Conservation (phyloP, 1,140 invertebrate species). For the Calephelis nemesis region DNA sequence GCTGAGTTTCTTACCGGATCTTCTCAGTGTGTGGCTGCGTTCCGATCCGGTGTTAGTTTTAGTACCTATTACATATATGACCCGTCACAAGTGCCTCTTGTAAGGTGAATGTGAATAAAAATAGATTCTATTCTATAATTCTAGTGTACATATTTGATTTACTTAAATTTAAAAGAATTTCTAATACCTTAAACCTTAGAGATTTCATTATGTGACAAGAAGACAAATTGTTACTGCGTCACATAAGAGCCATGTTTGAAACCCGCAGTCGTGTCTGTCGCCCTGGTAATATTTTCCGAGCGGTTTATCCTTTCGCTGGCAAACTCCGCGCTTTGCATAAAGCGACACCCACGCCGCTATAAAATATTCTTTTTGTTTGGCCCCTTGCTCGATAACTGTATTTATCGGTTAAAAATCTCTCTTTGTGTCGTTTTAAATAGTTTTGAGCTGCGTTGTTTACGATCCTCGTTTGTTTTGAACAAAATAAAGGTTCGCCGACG, state of each 20-base stretch:
- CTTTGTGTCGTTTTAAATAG: conserved; percentile 21
- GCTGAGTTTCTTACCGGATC: no score
- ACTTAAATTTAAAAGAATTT: no score
- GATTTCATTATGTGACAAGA: no score
- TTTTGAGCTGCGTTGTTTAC: conserved; percentile 2
- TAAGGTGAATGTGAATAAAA: no score
- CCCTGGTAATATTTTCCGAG: conserved; percentile 33
- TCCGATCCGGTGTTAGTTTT: no score
- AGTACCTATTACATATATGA: no score
- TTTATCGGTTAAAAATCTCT: conserved; percentile 27
- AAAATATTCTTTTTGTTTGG: conserved; percentile 25
- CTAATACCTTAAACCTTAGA: no score
- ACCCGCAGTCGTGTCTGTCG: conserved; percentile 8
- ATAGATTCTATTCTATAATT: no score
- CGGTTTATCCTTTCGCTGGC: conserved; percentile 29
- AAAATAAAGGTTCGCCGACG: background rate
- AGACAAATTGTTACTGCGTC: no score
- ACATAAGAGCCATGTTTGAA: conserved; percentile 1
- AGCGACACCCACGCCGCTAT: conserved; percentile 25
- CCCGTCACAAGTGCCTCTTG: no score
- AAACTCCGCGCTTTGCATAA: conserved; percentile 15
- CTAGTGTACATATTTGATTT: no score
- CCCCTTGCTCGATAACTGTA: conserved; percentile 30
- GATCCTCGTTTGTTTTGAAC: background rate
- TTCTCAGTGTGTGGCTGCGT: no score